phyloP scores from a whole-genome alignment of 2,888 invertebrate species.

The Linnaemya tessellans region DNA sequence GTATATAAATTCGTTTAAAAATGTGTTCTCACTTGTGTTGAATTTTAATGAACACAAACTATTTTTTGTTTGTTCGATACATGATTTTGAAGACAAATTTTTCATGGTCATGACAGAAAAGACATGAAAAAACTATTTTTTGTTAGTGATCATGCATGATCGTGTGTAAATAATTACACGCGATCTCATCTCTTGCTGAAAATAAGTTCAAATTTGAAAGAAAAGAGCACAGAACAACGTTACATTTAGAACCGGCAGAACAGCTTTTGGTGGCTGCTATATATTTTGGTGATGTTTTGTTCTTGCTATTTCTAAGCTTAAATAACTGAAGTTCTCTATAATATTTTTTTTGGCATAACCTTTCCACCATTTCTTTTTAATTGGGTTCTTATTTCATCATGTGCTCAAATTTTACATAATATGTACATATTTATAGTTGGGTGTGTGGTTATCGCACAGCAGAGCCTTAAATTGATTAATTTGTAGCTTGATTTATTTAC shows the following conservation, averaged over 20 bases:
- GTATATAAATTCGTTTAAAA: no score
- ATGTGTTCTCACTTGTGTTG: no score
- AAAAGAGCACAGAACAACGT: slow-evolving; percentile 41
- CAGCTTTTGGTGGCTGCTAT: slow-evolving; percentile 49
- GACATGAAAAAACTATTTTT: background rate
- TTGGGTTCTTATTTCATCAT: slow-evolving; percentile 28
- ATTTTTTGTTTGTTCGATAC: no score
- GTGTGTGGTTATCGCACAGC: background rate
- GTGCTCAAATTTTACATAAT: background rate
- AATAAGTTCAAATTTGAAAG: slow-evolving; percentile 41
- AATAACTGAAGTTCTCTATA: slow-evolving; percentile 40
- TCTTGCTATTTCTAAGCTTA: slow-evolving; percentile 20
- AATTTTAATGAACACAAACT: no score
- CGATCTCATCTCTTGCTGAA: slow-evolving; percentile 37
- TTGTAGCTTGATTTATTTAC: background rate
- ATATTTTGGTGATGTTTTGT: slow-evolving; percentile 25
- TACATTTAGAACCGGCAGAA: slow-evolving; percentile 59
- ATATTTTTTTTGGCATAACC: slow-evolving; percentile 50
- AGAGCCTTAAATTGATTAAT: slow-evolving; percentile 20
- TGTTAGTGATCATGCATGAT: background rate
- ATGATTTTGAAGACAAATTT: no score
- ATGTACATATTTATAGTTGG: background rate
- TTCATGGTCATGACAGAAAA: no score
- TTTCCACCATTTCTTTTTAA: slow-evolving; percentile 56
- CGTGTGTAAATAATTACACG: background rate